Evolutionary conservation across 2,888 invertebrate species (phyloP), one percentile per base, ranked within the genome.

Genomic region (Lucinisca nassula): DNA sequence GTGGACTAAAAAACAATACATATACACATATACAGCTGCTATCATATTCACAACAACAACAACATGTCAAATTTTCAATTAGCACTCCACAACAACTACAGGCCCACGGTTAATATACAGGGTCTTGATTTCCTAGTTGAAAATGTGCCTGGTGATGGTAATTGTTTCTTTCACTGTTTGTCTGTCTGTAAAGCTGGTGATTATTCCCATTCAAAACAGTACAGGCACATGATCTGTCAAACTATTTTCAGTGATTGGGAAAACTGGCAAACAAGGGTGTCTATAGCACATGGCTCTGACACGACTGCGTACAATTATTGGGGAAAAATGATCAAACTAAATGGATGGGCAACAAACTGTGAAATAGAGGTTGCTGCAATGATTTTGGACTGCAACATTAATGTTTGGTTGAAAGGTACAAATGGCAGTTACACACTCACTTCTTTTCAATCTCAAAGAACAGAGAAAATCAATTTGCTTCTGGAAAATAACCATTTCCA

Each of bases 341-440:
- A 72, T 72, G 72, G 72, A 2, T 72, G 72, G 72, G 72, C 38
- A 38, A 72, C 35, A 4, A 72, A n/a, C 30, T 72, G 72, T 72
- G 72, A 72, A 72, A 35, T 72, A 8, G 40, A 72, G 30, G 35
- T 24, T 6, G 72, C 72, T 21, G 37, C 38, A 17, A 35, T n/a
- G 3, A 38, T 35, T 21, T 17, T 72, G 1, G 24, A 27, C 4
- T 38, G 37, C 21, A 72, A 72, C 8, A 72, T 72, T 8, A 37
- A 72, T 72, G 40, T 72, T 24, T 72, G 72, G 72, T 24, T 72
- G n/a, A 72, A 35, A 72, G 32, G 72, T 10, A 67, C 37, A 8
- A 35, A 72, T n/a, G 21, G 24, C 37, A 35, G 0, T 35, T 37
- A 35, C 24, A 35, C 30, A 72, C 40, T 72, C 24, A 37, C 21